Base-by-base conservation (phyloP, 2,113 vertebrate species). In the Lepisosteus osseus region DNA sequence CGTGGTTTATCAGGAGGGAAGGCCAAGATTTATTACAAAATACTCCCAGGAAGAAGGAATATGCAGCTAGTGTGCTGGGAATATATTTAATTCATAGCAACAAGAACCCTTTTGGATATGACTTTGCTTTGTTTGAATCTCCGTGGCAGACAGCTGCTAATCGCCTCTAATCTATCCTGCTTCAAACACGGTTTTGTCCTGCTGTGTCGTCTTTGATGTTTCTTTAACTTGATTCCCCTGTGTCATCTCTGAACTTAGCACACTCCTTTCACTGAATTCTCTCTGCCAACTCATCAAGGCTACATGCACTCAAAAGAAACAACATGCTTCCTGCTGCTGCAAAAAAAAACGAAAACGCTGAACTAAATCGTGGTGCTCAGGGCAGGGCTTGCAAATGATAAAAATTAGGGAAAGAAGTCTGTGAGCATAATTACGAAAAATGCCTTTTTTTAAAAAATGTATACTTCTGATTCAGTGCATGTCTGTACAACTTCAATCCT, bases 191-290 rank as follows among this genome's bases (percentile, higher is more conserved):
- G 85, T 88, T 82, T 74, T 80, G 78, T 87, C 85, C 89, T 79
- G 87, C 88, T 86, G 90, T 79, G 87, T 74, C 75, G 79, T 82
- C 89, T 92, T 93, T 93, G 86, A 94, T 92, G 86, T 84, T 85
- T 86, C 77, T 87, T 85, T 83, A 85, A 90, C 85, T 88, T 73
- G 76, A 84, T 86, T 88, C 89, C 83, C 82, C 78, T 63, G 83
- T 85, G 85, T 82, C 80, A 89, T 89, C 84, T 84, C 82, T 90
- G 81, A 88, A 92, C 84, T 88, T 83, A 73, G 73, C 88, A 85
- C 83, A 79, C 79, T 79, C 74, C 71, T 78, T 85, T 82, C 81
- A 79, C 82, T 85, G 80, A 83, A 85, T 81, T 81, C 82, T 76
- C 79, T 57, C 68, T 65, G 56, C 64, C 43, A 78, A 65, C 59